Percentiles rank a stretch among this genome's conserved stretches.
Conservation (phyloP, 2,113 vertebrate species). For the Etia nguti region DNA sequence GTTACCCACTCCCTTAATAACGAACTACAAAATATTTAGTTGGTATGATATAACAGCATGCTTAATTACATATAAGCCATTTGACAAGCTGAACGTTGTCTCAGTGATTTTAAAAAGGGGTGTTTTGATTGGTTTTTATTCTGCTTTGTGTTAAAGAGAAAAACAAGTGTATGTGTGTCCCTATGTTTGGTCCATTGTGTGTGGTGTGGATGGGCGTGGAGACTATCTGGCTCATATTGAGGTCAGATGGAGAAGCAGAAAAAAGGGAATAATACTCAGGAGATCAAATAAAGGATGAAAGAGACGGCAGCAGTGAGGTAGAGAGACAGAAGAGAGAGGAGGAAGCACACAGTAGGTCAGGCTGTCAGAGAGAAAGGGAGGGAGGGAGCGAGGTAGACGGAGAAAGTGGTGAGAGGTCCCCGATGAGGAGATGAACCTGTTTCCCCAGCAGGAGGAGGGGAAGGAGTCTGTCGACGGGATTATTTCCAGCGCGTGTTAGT, state of each 20-base stretch:
- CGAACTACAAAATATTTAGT: rapidly evolving
- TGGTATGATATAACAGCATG: background rate
- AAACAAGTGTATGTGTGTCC: background rate
- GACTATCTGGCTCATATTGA: slow-evolving; percentile 19
- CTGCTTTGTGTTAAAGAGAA: background rate
- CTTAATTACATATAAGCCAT: rapidly evolving
- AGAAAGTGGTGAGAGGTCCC: slow-evolving; percentile 11
- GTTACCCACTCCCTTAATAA: background rate
- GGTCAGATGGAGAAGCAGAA: slow-evolving; percentile 16
- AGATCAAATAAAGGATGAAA: slow-evolving; percentile 46
- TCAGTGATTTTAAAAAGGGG: rapidly evolving
- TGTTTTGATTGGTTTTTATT: background rate
- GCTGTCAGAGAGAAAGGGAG: background rate
- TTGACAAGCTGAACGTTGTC: background rate
- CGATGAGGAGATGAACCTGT: slow-evolving; percentile 14
- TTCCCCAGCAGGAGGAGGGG: slow-evolving; percentile 3
- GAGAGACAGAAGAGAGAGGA: background rate
- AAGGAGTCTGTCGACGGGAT: background rate
- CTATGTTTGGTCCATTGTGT: background rate
- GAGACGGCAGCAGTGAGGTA: background rate
- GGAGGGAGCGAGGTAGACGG: background rate
- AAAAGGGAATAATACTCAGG: slow-evolving; percentile 4
- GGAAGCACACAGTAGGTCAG: slow-evolving; percentile 6
- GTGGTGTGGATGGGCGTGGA: background rate
- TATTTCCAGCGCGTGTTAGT: background rate